A percentile compares a stretch with the other conserved stretches of the same genome.
These are phyloP conservation scores for Dioctria linearis DNA, from an alignment of 2,888 invertebrate species.

Conservation along the genomic window DNA sequence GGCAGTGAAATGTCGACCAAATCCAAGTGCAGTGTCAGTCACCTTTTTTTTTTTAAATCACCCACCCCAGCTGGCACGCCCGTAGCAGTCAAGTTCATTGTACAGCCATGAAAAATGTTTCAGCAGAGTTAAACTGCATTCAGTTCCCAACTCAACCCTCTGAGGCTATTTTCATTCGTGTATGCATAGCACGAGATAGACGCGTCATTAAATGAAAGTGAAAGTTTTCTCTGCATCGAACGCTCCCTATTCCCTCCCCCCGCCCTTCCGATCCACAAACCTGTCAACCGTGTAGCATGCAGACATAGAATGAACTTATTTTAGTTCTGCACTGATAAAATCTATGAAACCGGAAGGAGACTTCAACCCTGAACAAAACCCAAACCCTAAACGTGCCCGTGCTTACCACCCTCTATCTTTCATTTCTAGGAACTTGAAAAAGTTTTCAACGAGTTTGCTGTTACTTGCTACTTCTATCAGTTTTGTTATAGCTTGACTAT, in stretches of 20 bases:
- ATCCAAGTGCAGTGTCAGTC: slow-evolving; percentile 14
- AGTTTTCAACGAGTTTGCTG: background rate
- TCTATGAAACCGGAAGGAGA: slow-evolving; percentile 29
- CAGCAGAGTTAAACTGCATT: slow-evolving; percentile 8
- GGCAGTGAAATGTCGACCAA: too few species aligned
- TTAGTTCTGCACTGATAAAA: slow-evolving; percentile 21
- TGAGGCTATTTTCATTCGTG: background rate
- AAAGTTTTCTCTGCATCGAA: background rate
- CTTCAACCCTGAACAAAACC: background rate
- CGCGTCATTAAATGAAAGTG: slow-evolving; percentile 2
- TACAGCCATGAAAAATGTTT: too few species aligned
- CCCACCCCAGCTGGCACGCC: too few species aligned
- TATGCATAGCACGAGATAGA: slow-evolving; percentile 10
- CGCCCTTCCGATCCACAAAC: too few species aligned
- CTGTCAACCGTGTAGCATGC: background rate
- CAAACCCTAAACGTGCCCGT: background rate
- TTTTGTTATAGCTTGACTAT: too few species aligned
- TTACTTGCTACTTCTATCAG: background rate
- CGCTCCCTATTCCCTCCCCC: too few species aligned
- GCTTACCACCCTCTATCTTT: background rate
- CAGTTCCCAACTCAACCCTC: slow-evolving; percentile 6
- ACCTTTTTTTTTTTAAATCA: background rate
- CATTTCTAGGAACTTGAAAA: slow-evolving; percentile 11
- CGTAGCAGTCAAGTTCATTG: slow-evolving; percentile 18
- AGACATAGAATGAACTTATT: slow-evolving; percentile 22